Evolutionary conservation across 2,888 invertebrate species (phyloP).

Genomic region (Chrysomela aeneicollis): DNA sequence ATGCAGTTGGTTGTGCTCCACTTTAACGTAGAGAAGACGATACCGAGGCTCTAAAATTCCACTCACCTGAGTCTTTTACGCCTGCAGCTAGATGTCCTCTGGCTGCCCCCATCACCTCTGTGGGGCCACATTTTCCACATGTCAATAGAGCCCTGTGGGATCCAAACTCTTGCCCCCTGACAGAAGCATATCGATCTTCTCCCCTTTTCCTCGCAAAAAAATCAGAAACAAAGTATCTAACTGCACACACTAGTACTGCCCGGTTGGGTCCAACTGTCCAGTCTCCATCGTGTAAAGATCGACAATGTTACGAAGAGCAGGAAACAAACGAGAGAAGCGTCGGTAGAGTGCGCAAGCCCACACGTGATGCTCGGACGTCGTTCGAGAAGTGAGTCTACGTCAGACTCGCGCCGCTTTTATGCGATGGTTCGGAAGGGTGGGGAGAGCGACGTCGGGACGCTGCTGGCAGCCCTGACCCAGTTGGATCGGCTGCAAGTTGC

Average conservation of each 20-base stretch:
- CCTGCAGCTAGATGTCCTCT: conserved; percentile 61
- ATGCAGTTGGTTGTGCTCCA: no score
- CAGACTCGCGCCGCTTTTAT: conserved; percentile 52
- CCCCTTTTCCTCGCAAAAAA: conserved; percentile 25
- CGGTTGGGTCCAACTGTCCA: conserved; percentile 57
- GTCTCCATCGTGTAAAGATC: conserved; percentile 53
- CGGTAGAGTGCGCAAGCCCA: neutral
- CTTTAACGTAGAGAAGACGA: no score
- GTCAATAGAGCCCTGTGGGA: conserved; percentile 60
- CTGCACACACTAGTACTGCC: conserved; percentile 35
- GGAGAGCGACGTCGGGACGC: conserved; percentile 56
- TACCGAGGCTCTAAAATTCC: no score
- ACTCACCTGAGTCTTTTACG: conserved; percentile 61
- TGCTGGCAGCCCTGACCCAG: conserved; percentile 60
- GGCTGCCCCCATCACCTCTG: conserved; percentile 61
- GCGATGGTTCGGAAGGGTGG: conserved; percentile 44
- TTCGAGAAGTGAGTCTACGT: conserved; percentile 2
- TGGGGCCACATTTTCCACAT: conserved; percentile 56
- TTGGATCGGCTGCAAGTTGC: conserved; percentile 59
- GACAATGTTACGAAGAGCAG: no score
- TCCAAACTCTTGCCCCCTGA: conserved; percentile 53
- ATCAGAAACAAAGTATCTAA: conserved; percentile 18
- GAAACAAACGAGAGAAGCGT: conserved; percentile 17
- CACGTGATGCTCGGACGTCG: neutral
- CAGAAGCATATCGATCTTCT: conserved; percentile 32